These are phyloP conservation scores for Leucophenga maculata DNA, from an alignment of 2,888 invertebrate species.

Conservation along the genomic window DNA sequence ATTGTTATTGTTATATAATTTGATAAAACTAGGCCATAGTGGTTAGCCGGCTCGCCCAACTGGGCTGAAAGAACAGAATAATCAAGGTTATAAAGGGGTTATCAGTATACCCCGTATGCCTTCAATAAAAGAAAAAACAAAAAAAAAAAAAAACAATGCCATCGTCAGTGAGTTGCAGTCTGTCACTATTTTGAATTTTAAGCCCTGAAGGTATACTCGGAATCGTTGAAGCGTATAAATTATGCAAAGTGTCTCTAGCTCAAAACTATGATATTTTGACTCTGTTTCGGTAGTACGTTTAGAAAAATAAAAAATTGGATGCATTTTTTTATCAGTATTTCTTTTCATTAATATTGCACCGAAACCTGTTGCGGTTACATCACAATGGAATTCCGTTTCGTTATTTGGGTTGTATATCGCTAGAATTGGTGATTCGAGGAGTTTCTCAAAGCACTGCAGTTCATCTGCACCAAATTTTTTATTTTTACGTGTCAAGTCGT, in stretches of 20 bases:
- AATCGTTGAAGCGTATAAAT: conserved; percentile 47
- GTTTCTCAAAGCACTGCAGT: conserved; percentile 21
- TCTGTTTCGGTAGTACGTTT: conserved; percentile 46
- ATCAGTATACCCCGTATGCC: too few species aligned
- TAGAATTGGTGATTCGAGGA: conserved; percentile 46
- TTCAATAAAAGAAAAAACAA: too few species aligned
- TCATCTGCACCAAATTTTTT: conserved; percentile 25
- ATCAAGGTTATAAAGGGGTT: too few species aligned
- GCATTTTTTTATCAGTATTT: conserved; percentile 26
- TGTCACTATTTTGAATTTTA: conserved; percentile 28
- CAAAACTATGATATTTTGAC: conserved; percentile 52
- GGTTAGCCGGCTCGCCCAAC: too few species aligned
- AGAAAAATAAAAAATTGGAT: conserved; percentile 45
- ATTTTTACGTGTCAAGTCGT: too few species aligned
- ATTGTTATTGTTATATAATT: too few species aligned
- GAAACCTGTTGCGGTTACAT: conserved; percentile 42
- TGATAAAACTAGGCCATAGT: too few species aligned
- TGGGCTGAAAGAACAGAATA: too few species aligned
- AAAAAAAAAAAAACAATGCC: too few species aligned
- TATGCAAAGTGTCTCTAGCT: conserved; percentile 54
- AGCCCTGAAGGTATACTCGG: conserved; percentile 28
- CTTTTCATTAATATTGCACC: conserved; percentile 21
- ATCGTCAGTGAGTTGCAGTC: conserved; percentile 32
- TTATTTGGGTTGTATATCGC: conserved; percentile 49
- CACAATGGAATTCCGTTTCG: conserved; percentile 58